Evolutionary conservation across 2,888 invertebrate species (phyloP).

Genomic region (Metacarcinus magister): DNA sequence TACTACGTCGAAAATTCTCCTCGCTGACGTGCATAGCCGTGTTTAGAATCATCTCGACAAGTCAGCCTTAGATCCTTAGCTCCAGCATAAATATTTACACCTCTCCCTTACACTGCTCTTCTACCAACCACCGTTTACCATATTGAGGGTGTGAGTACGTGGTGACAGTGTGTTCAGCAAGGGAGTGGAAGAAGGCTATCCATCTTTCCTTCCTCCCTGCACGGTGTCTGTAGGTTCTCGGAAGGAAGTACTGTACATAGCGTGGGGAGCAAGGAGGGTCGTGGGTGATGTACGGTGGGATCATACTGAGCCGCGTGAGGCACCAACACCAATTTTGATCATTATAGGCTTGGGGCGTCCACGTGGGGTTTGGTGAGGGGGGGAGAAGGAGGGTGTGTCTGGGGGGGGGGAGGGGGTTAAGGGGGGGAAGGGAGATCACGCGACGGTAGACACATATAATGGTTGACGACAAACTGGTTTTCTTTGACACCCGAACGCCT

Average conservation of each 20-base stretch:
- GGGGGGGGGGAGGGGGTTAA: not conserved
- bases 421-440: not conserved
- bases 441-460: slow-evolving; percentile 13
- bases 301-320: slow-evolving; percentile 46
- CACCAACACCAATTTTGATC: slow-evolving; percentile 33
- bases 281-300: slow-evolving; percentile 46
- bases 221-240: slow-evolving; percentile 26
- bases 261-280: not conserved
- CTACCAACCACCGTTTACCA: not conserved
- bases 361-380: not conserved
- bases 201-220: not conserved
- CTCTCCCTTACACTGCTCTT: not conserved
- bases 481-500: slow-evolving; percentile 17
- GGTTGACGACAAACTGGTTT: slow-evolving; percentile 38
- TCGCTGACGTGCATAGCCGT: not conserved
- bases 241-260: not conserved
- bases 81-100: not conserved
- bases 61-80: not conserved
- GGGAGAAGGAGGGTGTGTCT: not conserved
- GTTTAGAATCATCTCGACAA: not conserved
- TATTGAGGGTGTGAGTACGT: not conserved
- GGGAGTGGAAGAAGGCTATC: not conserved
- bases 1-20: not conserved
- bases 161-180: not conserved
- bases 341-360: slow-evolving; percentile 20